Evolutionary conservation across 2,888 invertebrate genomes (phyloP).

Genomic region (Mongoloraphidia duomilia): DNA sequence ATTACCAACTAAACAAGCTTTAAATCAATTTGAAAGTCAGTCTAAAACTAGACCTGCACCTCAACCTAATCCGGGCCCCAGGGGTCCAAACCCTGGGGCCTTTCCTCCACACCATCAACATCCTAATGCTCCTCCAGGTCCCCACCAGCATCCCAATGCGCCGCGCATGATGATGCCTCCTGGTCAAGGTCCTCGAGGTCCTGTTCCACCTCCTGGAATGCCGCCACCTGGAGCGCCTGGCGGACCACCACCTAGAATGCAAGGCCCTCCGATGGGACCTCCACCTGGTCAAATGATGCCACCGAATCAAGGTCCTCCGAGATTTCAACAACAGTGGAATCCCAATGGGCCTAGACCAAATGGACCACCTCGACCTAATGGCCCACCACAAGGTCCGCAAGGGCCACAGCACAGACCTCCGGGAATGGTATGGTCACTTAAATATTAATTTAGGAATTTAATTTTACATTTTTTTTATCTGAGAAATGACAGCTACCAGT

Average conservation of each 20-base stretch:
- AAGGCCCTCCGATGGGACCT: slow-evolving; percentile 40
- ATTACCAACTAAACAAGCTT: slow-evolving; percentile 81
- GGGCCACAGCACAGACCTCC: slow-evolving; percentile 40
- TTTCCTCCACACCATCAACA: slow-evolving; percentile 31
- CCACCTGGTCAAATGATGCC: slow-evolving; percentile 42
- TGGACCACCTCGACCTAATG: slow-evolving; percentile 39
- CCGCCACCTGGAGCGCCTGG: slow-evolving; percentile 29
- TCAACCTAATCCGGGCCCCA: slow-evolving; percentile 47
- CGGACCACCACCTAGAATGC: slow-evolving; percentile 34
- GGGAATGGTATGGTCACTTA: slow-evolving; percentile 33
- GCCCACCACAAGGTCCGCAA: slow-evolving; percentile 43
- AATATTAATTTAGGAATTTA: background rate
- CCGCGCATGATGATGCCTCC: slow-evolving; percentile 30
- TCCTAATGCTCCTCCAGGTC: slow-evolving; percentile 34
- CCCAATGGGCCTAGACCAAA: slow-evolving; percentile 36
- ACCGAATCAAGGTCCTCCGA: slow-evolving; percentile 39
- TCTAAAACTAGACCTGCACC: slow-evolving; percentile 80
- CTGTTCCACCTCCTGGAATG: slow-evolving; percentile 34
- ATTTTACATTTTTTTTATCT: slow-evolving; percentile 12
- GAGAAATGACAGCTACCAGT: slow-evolving; percentile 8
- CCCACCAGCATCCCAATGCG: slow-evolving; percentile 38
- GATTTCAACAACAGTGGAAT: slow-evolving; percentile 44
- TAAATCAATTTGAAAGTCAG: slow-evolving; percentile 80
- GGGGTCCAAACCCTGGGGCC: slow-evolving; percentile 45
- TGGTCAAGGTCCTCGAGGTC: slow-evolving; percentile 27